Percentiles rank a stretch among this genome's conserved stretches.
Evolutionary conservation across 2,113 vertebrate genomes (phyloP).

Genomic region (Esox niger): DNA sequence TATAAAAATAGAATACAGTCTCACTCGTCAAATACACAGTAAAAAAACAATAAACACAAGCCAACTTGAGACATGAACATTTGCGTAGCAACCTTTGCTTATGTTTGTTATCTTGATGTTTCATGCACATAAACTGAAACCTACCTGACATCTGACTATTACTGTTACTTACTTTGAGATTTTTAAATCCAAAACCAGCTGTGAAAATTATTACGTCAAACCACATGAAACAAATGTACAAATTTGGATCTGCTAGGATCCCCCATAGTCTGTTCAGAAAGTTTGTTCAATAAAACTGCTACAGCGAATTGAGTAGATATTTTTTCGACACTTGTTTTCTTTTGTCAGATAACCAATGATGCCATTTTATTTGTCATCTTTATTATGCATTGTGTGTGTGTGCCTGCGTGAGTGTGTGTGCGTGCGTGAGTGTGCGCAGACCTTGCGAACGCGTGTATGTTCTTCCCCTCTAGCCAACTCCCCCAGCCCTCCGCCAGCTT

Average conservation of each 20-base stretch:
- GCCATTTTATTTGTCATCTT: too few species aligned
- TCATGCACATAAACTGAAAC: constrained; percentile 36
- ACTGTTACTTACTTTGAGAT: constrained; percentile 66
- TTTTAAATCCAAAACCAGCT: constrained; percentile 62
- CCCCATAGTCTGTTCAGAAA: constrained; percentile 61
- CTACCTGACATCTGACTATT: constrained; percentile 42
- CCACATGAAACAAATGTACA: too few species aligned
- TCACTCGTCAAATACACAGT: too few species aligned
- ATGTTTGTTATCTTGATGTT: constrained; percentile 39
- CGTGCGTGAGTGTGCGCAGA: neutral
- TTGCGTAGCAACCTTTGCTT: neutral
- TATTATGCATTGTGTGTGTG: neutral
- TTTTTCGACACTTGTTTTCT: constrained; percentile 58
- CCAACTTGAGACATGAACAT: neutral
- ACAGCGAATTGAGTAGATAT: constrained; percentile 62
- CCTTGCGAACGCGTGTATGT: too few species aligned
- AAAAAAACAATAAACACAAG: too few species aligned
- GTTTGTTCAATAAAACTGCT: constrained; percentile 51
- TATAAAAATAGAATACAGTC: too few species aligned
- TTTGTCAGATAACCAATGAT: neutral
- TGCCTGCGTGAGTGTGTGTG: constrained; percentile 14
- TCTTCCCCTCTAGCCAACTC: neutral
- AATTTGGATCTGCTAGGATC: too few species aligned
- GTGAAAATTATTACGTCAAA: constrained; percentile 23
- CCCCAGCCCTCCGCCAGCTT: constrained; percentile 13